These are phyloP conservation scores for Eurystomus gularis DNA, from an alignment of 2,113 vertebrate genomes.

Conservation along the genomic window DNA sequence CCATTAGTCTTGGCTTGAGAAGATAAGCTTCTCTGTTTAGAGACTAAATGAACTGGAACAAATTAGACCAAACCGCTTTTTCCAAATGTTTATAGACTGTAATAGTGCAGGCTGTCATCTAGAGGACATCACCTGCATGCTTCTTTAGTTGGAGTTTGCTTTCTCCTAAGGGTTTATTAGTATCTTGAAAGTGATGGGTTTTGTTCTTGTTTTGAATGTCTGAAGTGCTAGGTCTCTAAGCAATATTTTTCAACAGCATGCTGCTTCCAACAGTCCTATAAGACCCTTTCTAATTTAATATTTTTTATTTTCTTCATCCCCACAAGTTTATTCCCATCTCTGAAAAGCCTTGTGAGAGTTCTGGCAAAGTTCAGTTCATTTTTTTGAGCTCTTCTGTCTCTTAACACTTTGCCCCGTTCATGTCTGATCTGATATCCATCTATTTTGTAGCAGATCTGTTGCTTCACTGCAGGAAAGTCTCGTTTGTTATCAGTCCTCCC, in stretches of 20 bases:
- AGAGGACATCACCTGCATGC: background rate
- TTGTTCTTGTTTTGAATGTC: background rate
- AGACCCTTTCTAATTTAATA: background rate
- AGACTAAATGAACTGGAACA: conserved; percentile 6
- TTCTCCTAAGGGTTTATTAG: background rate
- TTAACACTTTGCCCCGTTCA: background rate
- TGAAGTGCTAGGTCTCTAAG: background rate
- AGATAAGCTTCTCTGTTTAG: conserved; percentile 8
- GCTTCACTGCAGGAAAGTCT: background rate
- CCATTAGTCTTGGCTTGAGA: conserved; percentile 24
- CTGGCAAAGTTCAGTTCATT: background rate
- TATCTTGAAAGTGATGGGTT: background rate
- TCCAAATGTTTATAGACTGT: background rate
- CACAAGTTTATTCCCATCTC: background rate
- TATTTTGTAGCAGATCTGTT: background rate
- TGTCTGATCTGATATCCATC: background rate
- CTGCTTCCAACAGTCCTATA: background rate
- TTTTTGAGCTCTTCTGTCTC: background rate
- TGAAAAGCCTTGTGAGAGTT: background rate
- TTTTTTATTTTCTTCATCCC: background rate
- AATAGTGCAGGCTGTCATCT: background rate
- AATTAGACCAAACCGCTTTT: background rate
- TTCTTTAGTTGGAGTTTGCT: background rate
- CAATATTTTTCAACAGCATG: background rate
- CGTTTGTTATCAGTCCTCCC: background rate